Conservation (phyloP, 2,888 invertebrate genomes). For the Clostera curtula region DNA sequence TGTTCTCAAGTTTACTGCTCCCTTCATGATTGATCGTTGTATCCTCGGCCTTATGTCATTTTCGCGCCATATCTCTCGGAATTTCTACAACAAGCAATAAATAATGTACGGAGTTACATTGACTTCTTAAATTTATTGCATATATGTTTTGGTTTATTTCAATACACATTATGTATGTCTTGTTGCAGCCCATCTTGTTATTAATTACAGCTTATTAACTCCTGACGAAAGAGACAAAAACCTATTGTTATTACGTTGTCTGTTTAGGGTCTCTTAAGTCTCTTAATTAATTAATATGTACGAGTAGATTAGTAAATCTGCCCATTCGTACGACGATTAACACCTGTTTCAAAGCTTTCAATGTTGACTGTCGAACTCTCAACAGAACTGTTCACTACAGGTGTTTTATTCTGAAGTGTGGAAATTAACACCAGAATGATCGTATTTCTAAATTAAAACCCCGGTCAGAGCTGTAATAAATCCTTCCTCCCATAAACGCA, state of each 20-base stretch:
- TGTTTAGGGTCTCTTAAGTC: too few relatives aligned
- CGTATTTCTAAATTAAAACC: conserved; percentile 67
- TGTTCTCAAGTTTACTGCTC: conserved; percentile 72
- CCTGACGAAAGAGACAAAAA: too few relatives aligned
- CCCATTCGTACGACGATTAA: too few relatives aligned
- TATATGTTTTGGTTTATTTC: conserved; percentile 18
- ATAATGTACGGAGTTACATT: conserved; percentile 64
- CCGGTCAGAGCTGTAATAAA: conserved; percentile 56
- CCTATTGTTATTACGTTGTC: too few relatives aligned
- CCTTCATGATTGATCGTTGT: conserved; percentile 71
- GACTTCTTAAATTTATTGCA: conserved; percentile 49
- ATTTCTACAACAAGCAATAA: conserved; percentile 65
- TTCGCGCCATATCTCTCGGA: conserved; percentile 63
- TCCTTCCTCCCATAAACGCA: conserved; percentile 60
- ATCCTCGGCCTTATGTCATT: conserved; percentile 72
- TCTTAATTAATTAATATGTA: too few relatives aligned
- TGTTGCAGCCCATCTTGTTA: conserved; percentile 17
- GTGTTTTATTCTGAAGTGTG: conserved; percentile 39
- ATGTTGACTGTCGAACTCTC: too few relatives aligned
- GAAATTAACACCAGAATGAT: conserved; percentile 60
- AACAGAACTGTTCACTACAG: too few relatives aligned
- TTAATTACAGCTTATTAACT: too few relatives aligned
- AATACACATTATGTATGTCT: conserved; percentile 15
- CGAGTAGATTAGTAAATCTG: too few relatives aligned
- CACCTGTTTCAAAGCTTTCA: too few relatives aligned